Base-by-base conservation (phyloP, 2,797 vertebrate species). In the Lagorchestes hirsutus region DNA sequence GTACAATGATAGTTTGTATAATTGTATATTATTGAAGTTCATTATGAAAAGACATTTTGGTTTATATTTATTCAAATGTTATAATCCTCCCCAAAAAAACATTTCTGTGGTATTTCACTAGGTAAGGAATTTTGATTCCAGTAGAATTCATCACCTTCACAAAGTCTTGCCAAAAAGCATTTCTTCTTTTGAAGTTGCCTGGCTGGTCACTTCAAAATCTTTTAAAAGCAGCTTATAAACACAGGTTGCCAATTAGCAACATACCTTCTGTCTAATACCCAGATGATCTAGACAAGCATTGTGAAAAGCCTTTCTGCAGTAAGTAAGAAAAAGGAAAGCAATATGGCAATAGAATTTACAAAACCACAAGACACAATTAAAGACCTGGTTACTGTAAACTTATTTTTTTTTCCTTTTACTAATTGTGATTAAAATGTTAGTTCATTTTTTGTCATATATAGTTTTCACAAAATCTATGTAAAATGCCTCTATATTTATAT, bases 111-210 rank as follows among this genome's bases (percentile, higher is more conserved):
- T 94, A 94, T 82, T 91, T 96, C 92, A 97, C 94, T 96, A 96
- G 24, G 90, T 90, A 95, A 98, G 67, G 40, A 91, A 74, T 54
- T 97, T 97, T 96, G 55, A 93, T 56, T 90, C 90, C 93, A 96
- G 90, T 16, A 90, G 58, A 96, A 96, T 97, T 93, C 93, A 92
- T 97, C 96, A n/a, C 54, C 5, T 94, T 97, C 58, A 98, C 46
- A 92, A 98, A 96, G 67, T 50, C 55, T 1, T 94, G 90, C 95
- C 96, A 91, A 62, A 97, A 97, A 94, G n/a, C 54, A 55, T 90
- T 87, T 90, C 91, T 93, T 94, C 92, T 96, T 97, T 97, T 97
- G 96, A 97, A 96, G 95, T 97, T 93, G 87, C 57, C 93, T 96
- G 90, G 40, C 97, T 96, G 94, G 93, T 97, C 93, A 5, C 52